Conservation (phyloP, 2,888 invertebrate species). For the Trimorus sp. region DNA sequence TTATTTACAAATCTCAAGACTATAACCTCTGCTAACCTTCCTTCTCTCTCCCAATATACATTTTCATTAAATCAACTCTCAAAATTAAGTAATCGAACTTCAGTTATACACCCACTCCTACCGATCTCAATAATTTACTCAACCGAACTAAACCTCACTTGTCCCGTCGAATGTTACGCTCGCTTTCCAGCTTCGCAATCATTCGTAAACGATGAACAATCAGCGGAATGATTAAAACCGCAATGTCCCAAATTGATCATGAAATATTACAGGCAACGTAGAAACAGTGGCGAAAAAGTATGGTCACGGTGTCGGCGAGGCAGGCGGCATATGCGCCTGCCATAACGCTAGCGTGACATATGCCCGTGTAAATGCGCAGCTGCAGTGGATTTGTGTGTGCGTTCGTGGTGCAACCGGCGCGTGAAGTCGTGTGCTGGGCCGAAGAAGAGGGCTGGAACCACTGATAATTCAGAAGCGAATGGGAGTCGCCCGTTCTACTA, state of each 20-base stretch:
- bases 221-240: too few relatives aligned
- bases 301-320: slow-evolving; percentile 62
- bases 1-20: too few relatives aligned
- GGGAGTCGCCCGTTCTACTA: slow-evolving; percentile 75
- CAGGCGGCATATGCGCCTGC: slow-evolving; percentile 71
- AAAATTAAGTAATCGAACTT: too few relatives aligned
- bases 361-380: slow-evolving; percentile 65
- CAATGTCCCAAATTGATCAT: slow-evolving; percentile 8
- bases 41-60: too few relatives aligned
- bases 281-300: slow-evolving; percentile 13
- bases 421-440: slow-evolving; percentile 52
- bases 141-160: too few relatives aligned
- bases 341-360: slow-evolving; percentile 58
- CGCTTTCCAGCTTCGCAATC: too few relatives aligned
- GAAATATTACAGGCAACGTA: slow-evolving; percentile 23
- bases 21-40: too few relatives aligned
- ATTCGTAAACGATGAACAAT: too few relatives aligned
- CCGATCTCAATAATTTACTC: too few relatives aligned
- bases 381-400: slow-evolving; percentile 61
- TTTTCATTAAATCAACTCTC: too few relatives aligned
- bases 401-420: slow-evolving; percentile 58
- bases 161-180: too few relatives aligned
- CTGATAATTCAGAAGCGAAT: slow-evolving; percentile 77
- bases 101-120: too few relatives aligned
- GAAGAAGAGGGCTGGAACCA: slow-evolving; percentile 74